Percentiles rank a stretch among this genome's conserved stretches.
Evolutionary conservation across 2,797 vertebrate genomes (phyloP).

Genomic region (Hemibagrus guttatus): DNA sequence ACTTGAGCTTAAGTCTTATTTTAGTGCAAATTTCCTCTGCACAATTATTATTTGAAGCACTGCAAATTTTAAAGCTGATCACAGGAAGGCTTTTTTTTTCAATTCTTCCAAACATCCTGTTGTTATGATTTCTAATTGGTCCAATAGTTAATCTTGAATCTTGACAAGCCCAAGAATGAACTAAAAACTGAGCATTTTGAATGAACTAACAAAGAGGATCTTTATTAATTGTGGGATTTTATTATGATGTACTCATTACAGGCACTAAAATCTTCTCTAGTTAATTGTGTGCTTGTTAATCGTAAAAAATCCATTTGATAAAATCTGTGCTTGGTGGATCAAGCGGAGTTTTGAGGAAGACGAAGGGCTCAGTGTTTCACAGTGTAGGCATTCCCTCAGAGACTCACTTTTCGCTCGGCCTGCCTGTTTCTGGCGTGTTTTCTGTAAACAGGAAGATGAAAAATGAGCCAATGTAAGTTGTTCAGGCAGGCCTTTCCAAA

Average conservation of each 20-base stretch:
- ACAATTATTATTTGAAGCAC: not conserved
- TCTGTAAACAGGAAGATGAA: constrained; percentile 58
- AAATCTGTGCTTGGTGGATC: not conserved
- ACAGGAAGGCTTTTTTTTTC: not conserved
- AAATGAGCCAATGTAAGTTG: constrained; percentile 51
- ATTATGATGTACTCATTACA: not conserved
- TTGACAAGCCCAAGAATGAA: not conserved
- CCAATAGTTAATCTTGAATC: not conserved
- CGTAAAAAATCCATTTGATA: not conserved
- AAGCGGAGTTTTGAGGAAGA: not conserved
- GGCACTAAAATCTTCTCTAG: too few relatives aligned
- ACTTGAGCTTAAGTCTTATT: not conserved
- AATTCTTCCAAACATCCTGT: not conserved
- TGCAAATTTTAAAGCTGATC: not conserved
- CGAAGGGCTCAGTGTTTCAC: not conserved
- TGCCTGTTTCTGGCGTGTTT: constrained; percentile 49
- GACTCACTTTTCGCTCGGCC: constrained; percentile 19
- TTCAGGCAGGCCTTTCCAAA: constrained; percentile 53
- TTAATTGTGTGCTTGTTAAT: not conserved
- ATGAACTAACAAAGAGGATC: too few relatives aligned
- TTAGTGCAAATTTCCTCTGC: not conserved
- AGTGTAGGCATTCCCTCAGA: constrained; percentile 38
- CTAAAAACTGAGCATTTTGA: not conserved
- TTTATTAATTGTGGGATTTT: not conserved
- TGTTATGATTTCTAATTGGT: not conserved